Base-by-base conservation (phyloP, 2,113 vertebrate species). In the Myotis brandtii region DNA sequence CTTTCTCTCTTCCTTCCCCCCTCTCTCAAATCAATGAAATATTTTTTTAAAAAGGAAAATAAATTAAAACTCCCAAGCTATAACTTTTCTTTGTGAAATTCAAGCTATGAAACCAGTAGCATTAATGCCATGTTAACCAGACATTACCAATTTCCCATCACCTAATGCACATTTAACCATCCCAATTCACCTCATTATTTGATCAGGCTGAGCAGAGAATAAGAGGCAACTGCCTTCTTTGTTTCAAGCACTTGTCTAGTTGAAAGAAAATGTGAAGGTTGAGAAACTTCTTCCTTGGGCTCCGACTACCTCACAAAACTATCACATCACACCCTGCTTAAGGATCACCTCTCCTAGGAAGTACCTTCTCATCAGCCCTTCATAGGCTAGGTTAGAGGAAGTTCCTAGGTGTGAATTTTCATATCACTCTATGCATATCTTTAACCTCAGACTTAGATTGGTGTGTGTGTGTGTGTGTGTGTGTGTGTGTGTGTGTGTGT, bases 81-180 rank as follows among this genome's bases (percentile, higher is more conserved):
- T 83, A 16, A 25, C 2, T 76, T 93, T 90, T 32, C 70, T 81
- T 72, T 73, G 25, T 91, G 62, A 89, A 90, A 94, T 85, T 76
- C 54, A 73, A 69, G 11, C 52, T 80, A 32, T 40, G 27, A 43
- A 76, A 21, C 32, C 21, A 12, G 67, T 20, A n/a, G 21, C 32
- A 48, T 54, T 67, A 79, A 81, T 59, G 16, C 12, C 11, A 23
- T 62, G 66, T 48, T 59, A 25, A 18, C 11, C 50, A 89, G 69
- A 85, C 6, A 54, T 48, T 21, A 77, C 25, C 56, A 18, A 0
- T 34, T 94, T 77, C 21, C 52, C 10, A 76, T 52, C 83, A 79
- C 8, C 52, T 67, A 4, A 30, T 54, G 40, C 20, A 16, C 21
- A 86, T n/a, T 56, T 46, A 18, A 27, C 5, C 46, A 11, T 80